A percentile compares a stretch with the other conserved stretches of the same genome.
Evolutionary conservation across 2,113 vertebrate genomes (phyloP).

Genomic region (Festucalex cinctus): DNA sequence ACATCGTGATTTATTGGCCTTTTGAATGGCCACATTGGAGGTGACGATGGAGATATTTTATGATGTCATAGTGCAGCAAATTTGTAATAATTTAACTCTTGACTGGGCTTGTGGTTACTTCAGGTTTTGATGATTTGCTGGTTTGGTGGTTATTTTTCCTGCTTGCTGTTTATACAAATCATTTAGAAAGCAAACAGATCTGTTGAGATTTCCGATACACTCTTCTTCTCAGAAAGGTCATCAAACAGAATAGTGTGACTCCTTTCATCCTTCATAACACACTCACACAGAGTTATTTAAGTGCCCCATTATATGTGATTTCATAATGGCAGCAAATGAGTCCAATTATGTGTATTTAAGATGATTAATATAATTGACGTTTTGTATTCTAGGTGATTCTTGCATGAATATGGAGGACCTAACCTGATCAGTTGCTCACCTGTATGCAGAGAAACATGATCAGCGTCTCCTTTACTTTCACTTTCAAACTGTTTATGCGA

Average conservation of each 20-base stretch:
- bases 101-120: no score
- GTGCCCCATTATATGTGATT: not conserved
- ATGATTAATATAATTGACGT: not conserved
- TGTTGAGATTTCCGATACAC: not conserved
- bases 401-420: not conserved
- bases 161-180: not conserved
- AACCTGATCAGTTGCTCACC: not conserved
- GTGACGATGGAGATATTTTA: not conserved
- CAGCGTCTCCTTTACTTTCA: no score
- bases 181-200: not conserved
- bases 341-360: slow-evolving; percentile 20
- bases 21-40: not conserved
- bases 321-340: slow-evolving; percentile 24
- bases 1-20: not conserved
- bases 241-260: no score
- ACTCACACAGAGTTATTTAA: not conserved
- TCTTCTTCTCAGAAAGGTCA: not conserved
- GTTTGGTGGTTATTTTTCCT: no score
- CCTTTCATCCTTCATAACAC: not conserved
- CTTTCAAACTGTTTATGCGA: no score
- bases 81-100: not conserved
- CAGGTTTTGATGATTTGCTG: no score
- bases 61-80: not conserved
- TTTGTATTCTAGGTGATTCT: not conserved
- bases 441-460: not conserved